These are phyloP conservation scores for Planiliza haematocheilus DNA, from an alignment of 2,113 vertebrate genomes.

Conservation along the genomic window DNA sequence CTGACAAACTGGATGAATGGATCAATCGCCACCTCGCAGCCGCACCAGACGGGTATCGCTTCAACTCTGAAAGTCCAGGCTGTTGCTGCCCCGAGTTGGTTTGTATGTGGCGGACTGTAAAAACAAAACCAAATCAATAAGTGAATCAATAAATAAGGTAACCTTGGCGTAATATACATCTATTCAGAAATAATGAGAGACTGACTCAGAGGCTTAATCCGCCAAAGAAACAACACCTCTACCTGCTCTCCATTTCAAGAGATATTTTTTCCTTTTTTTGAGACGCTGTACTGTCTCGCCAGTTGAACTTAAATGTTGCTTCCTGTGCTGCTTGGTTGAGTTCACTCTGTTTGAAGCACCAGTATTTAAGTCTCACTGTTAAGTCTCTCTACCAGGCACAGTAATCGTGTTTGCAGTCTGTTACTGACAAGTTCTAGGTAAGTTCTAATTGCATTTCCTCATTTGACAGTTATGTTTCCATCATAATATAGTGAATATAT, in stretches of 20 bases:
- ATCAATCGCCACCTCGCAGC: constrained; percentile 66
- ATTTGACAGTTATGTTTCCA: too few relatives aligned
- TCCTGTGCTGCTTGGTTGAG: not conserved
- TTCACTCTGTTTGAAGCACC: not conserved
- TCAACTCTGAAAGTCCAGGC: constrained; percentile 44
- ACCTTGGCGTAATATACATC: constrained; percentile 6
- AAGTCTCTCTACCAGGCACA: too few relatives aligned
- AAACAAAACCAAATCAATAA: constrained; percentile 1
- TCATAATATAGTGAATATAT: too few relatives aligned
- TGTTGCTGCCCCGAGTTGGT: constrained; percentile 21
- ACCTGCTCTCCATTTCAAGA: constrained; percentile 25
- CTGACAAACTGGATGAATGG: constrained; percentile 61
- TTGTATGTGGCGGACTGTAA: constrained; percentile 27
- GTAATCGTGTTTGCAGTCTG: not conserved
- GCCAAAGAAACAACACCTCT: constrained; percentile 17
- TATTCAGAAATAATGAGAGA: constrained; percentile 24
- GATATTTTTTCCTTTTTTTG: not conserved
- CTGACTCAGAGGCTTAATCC: constrained; percentile 20
- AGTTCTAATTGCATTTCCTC: not conserved
- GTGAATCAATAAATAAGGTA: constrained; percentile 11
- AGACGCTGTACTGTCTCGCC: not conserved
- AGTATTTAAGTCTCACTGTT: not conserved
- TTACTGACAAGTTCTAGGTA: not conserved
- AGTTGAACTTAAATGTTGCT: not conserved
- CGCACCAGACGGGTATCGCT: constrained; percentile 64